Base-by-base conservation (phyloP, 2,888 invertebrate species). In the Caenorhabditis sp. region DNA sequence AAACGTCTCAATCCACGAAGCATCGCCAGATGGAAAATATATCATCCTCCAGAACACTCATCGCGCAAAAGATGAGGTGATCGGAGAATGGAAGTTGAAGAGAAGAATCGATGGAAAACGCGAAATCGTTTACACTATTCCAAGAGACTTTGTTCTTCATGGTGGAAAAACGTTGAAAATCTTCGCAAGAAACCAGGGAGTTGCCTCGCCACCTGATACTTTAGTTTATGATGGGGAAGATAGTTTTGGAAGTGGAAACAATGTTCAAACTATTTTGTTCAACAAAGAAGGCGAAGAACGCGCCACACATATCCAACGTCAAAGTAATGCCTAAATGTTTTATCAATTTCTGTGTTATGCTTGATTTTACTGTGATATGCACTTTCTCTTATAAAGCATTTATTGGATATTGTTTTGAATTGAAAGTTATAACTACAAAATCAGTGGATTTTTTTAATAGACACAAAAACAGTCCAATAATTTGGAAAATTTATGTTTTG, bases 11-110 rank as follows among this genome's bases (percentile, higher is more conserved):
- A 89, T 90, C 73, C 84, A 84, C 75, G 90, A 90, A 78, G 89
- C 89, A 66, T 83, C 87, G 65, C 89, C 89, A 10, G 89, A 90
- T 68, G 90, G 90, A 61, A 89, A 89, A 76, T 90, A 84, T 84
- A 88, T 90, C 81, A 82, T 87, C 50, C 77, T 90, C 27, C 90
- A 90, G 82, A 90, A 90, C 83, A 90, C 89, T 38, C 88, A 89
- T 70, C 84, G 88, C 59, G 74, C 81, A 71, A 89, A 88, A 78
- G 89, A 89, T 52, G 89, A 89, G 65, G 75, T 70, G 54, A 72
- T 72, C 58, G 76, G 87, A 67, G 88, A 88, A 63, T 90, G 89
- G 89, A 88, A 84, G 70, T 69, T 90, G 70, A 87, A 84, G 76
- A 83, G 90, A 62, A 71, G 81, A 67, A 85, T 89, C 67, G 89